Evolutionary conservation across 2,797 vertebrate species (phyloP), one percentile per base, ranked within the genome.

Genomic region (Podargus strigoides): DNA sequence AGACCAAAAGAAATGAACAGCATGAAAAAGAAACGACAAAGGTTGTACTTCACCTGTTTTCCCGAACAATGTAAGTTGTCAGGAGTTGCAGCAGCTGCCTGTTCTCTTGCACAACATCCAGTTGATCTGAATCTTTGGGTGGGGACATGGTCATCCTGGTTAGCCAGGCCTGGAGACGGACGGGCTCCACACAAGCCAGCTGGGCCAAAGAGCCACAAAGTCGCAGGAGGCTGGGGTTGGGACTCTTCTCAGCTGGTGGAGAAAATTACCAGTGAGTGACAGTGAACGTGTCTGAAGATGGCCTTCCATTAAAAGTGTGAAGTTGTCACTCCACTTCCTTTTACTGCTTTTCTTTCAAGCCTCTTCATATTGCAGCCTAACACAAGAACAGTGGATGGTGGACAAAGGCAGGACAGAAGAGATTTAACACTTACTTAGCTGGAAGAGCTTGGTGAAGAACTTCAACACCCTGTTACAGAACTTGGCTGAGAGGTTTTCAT

Each of bases 381-480:
- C 6, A 58, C 12, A 69, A 64, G 52, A 79, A 58, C 50, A 85
- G 72, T 9, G 41, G 52, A 55, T 94, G 44, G 67, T 2, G 9
- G 76, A 86, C 72, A 94, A 93, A 96, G 84, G 90, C 88, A 85
- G 74, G 60, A 19, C 24, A 67, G 85, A 22, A 92, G 81, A 95
- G 79, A 93, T 78, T 14, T 69, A 77, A 83, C 85, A 99, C 99
- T 99, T 98, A 99, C 99, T 98, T 47, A 99, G 98, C 95, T 99
- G 99, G 97, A 99, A 99, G 90, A 99, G 99, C 96, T 99, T 99
- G 96, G 99, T 99, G 98, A 99, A 99, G 97, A 99, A 99, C 90
- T 99, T 99, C 96, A 99, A 98, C 87, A 99, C 99, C 52, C 98
- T 98, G 98, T 99, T 99, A 97, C 99, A 99, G 97, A 99, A 99